Evolutionary conservation across 2,113 vertebrate genomes (phyloP).

Genomic region (Sinocyclocheilus grahami): DNA sequence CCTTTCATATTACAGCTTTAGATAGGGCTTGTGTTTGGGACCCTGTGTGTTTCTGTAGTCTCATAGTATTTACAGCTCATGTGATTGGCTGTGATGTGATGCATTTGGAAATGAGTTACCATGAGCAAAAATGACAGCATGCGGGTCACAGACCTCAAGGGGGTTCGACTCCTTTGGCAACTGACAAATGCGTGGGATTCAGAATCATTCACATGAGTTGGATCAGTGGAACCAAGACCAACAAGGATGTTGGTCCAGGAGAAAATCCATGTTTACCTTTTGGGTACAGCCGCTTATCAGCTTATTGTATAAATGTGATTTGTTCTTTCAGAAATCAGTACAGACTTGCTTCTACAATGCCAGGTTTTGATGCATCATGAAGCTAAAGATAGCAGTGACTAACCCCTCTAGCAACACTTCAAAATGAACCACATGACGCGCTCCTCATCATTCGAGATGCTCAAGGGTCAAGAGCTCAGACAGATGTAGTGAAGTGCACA

Average conservation of each 20-base stretch:
- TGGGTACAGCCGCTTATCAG: not conserved
- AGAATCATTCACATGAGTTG: no score
- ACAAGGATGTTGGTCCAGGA: no score
- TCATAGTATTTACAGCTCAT: no score
- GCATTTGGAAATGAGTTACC: no score
- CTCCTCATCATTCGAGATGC: conserved; percentile 7
- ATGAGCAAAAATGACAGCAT: no score
- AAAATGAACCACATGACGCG: not conserved
- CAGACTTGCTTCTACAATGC: not conserved
- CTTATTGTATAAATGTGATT: not conserved
- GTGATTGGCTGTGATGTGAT: no score
- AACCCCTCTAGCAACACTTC: not conserved
- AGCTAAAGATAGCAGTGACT: not conserved
- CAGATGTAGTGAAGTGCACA: not conserved
- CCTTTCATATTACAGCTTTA: no score
- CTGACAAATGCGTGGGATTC: no score
- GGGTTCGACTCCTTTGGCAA: no score
- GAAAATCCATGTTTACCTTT: no score
- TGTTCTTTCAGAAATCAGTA: not conserved
- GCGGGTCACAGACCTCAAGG: no score
- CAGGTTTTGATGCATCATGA: not conserved
- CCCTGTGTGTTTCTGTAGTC: not conserved
- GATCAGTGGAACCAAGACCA: no score
- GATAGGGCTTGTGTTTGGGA: not conserved
- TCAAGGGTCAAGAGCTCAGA: not conserved